These are phyloP conservation scores for Drosophila nikananu DNA, from an alignment of 1,140 invertebrate species.

Conservation along the genomic window DNA sequence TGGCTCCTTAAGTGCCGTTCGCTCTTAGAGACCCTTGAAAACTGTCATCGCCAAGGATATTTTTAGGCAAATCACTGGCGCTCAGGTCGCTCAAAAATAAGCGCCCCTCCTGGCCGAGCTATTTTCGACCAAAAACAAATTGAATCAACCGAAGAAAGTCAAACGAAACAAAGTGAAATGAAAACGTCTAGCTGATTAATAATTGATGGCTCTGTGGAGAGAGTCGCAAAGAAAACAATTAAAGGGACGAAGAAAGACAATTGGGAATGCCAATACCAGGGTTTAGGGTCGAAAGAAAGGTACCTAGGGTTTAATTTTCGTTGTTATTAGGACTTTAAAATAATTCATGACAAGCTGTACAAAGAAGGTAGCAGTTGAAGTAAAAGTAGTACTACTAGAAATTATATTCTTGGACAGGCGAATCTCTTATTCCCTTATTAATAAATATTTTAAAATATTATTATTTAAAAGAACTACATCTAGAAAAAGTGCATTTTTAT, in stretches of 20 bases:
- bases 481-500: neutral
- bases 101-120: constrained; percentile 15
- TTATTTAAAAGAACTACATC: neutral
- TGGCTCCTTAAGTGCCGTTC: constrained; percentile 13
- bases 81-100: constrained; percentile 2
- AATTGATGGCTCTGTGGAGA: constrained; percentile 37
- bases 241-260: constrained; percentile 17
- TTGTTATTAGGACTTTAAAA: no score
- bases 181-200: constrained; percentile 54
- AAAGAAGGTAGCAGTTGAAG: neutral
- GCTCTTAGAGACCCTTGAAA: constrained; percentile 24
- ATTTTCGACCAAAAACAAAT: constrained; percentile 44
- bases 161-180: constrained; percentile 50
- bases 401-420: neutral
- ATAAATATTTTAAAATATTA: neutral
- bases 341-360: neutral
- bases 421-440: neutral
- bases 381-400: neutral
- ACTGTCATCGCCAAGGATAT: constrained; percentile 41
- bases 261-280: neutral
- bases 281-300: neutral
- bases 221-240: constrained; percentile 45
- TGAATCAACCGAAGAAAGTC: constrained; percentile 44
- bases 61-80: constrained; percentile 32
- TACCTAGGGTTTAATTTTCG: neutral